phyloP scores from a whole-genome alignment of 2,888 invertebrate genomes.

The Tenthredo livida region DNA sequence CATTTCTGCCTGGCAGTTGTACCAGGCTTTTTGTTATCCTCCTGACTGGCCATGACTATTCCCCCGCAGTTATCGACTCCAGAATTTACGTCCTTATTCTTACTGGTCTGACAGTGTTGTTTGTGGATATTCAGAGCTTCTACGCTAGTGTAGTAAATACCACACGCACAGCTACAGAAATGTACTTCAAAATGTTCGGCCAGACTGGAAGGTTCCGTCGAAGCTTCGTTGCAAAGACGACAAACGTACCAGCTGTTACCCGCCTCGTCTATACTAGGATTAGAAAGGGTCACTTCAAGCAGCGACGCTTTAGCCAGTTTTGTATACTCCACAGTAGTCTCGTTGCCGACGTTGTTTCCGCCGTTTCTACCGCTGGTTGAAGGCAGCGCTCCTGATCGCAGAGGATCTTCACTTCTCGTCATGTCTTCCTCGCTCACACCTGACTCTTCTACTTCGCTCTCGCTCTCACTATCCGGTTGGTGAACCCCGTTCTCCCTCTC shows the following conservation, averaged over 20 bases:
- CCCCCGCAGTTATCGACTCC: constrained; percentile 52
- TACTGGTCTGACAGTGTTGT: constrained; percentile 67
- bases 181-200: constrained; percentile 73
- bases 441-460: constrained; percentile 66
- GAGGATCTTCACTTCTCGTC: constrained; percentile 57
- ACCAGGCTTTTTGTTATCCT: constrained; percentile 69
- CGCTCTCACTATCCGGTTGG: constrained; percentile 61
- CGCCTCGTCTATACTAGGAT: constrained; percentile 73
- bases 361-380: constrained; percentile 69
- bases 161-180: constrained; percentile 76
- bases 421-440: constrained; percentile 61
- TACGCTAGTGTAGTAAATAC: constrained; percentile 77
- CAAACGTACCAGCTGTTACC: constrained; percentile 74
- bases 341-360: constrained; percentile 61
- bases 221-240: constrained; percentile 75
- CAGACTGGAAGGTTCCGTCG: constrained; percentile 70
- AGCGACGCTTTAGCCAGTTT: constrained; percentile 70
- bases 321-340: constrained; percentile 71
- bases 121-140: constrained; percentile 76
- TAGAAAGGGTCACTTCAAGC: constrained; percentile 69
- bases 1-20: constrained; percentile 73
- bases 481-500: constrained; percentile 64
- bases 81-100: constrained; percentile 57
- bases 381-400: constrained; percentile 63
- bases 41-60: constrained; percentile 57